Evolutionary conservation across 2,113 vertebrate species (phyloP).

Genomic region (Chitala chitala): DNA sequence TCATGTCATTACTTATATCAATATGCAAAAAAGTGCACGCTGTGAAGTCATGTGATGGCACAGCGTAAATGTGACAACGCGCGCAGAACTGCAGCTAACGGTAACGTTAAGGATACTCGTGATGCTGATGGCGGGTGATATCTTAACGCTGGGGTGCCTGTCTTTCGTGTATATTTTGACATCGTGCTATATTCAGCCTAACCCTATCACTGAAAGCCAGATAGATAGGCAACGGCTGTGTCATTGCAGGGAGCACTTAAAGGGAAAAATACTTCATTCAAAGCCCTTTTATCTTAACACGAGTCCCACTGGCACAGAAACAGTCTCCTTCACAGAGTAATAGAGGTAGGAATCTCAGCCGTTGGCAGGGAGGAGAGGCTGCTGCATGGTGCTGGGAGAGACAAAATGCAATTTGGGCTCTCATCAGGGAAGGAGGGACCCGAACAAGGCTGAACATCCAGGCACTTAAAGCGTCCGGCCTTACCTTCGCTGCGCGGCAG

Average conservation of each 20-base stretch:
- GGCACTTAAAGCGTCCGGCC: conserved; percentile 70
- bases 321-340: conserved; percentile 71
- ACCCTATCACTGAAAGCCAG: not conserved
- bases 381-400: conserved; percentile 74
- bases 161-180: not conserved
- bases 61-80: conserved; percentile 19
- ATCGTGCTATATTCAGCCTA: not conserved
- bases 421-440: conserved; percentile 71
- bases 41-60: conserved; percentile 56
- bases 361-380: conserved; percentile 73
- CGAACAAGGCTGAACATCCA: conserved; percentile 71
- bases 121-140: too few relatives aligned
- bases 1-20: too few relatives aligned
- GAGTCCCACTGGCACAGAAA: conserved; percentile 65
- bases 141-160: not conserved
- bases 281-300: conserved; percentile 56
- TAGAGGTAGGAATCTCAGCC: conserved; percentile 73
- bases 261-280: conserved; percentile 56
- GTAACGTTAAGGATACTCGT: not conserved
- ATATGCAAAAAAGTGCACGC: too few relatives aligned
- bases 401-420: conserved; percentile 82
- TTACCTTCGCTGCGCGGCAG: conserved; percentile 54
- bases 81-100: not conserved
- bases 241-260: conserved; percentile 8
- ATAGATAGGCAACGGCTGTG: not conserved